Evolutionary conservation across 2,113 vertebrate species (phyloP).

Genomic region (Gopherus evgoodei): DNA sequence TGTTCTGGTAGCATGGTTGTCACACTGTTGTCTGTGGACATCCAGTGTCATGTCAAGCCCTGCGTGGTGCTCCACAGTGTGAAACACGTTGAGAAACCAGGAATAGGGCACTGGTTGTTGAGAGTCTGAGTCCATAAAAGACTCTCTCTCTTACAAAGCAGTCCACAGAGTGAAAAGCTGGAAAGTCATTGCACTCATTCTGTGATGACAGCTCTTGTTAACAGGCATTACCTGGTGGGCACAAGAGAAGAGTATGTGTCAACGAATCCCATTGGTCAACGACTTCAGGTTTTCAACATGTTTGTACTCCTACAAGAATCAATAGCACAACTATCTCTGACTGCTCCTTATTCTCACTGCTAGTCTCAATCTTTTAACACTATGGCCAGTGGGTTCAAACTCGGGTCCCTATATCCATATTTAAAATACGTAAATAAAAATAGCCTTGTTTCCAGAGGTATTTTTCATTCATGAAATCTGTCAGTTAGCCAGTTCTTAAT

Average conservation of each 20-base stretch:
- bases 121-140: background rate
- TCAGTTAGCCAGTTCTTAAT: background rate
- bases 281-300: constrained; percentile 22
- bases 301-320: background rate
- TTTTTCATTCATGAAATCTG: background rate
- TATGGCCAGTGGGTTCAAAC: background rate
- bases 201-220: background rate
- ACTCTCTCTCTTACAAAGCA: background rate
- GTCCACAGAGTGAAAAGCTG: background rate
- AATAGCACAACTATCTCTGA: background rate
- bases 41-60: background rate
- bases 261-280: background rate
- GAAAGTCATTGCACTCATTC: background rate
- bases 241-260: background rate
- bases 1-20: background rate
- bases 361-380: constrained; percentile 9
- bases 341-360: constrained; percentile 26
- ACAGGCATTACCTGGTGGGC: background rate
- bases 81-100: background rate
- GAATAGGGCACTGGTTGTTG: background rate
- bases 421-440: background rate
- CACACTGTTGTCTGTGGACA: fast-evolving
- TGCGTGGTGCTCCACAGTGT: background rate
- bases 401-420: background rate
- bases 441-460: background rate